phyloP scores from a whole-genome alignment of 2,797 vertebrate genomes.

The Nyctibius grandis region DNA sequence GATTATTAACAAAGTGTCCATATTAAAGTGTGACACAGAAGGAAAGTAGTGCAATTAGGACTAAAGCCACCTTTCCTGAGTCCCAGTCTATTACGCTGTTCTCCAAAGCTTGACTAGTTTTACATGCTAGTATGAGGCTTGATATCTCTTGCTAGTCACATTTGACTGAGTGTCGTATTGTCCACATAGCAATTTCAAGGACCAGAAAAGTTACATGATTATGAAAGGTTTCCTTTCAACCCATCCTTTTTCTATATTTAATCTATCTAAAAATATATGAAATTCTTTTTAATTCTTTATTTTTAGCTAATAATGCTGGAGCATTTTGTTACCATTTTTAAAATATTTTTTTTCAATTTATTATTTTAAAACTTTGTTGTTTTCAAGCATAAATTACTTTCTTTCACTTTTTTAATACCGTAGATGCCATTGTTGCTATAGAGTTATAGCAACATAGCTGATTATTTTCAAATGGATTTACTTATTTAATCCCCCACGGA shows the following conservation, averaged over 20 bases:
- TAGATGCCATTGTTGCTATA: background rate
- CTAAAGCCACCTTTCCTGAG: background rate
- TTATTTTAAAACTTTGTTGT: background rate
- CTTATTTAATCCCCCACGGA: background rate
- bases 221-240: background rate
- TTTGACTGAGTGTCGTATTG: background rate
- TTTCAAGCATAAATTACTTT: background rate
- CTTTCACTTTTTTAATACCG: background rate
- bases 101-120: background rate
- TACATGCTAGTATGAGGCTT: background rate
- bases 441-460: background rate
- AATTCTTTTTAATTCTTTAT: background rate
- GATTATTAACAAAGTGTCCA: background rate
- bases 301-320: background rate
- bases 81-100: background rate
- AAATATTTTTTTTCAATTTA: rapidly evolving
- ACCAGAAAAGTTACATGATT: background rate
- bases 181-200: background rate
- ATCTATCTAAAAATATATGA: background rate
- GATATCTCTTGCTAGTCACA: background rate
- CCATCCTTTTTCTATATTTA: background rate
- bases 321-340: background rate
- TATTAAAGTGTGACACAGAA: background rate
- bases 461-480: background rate
- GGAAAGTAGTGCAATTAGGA: background rate